Percentiles rank a stretch among this genome's conserved stretches.
Conservation (phyloP, 1,140 invertebrate species). For the Proctacanthus coquilletti region DNA sequence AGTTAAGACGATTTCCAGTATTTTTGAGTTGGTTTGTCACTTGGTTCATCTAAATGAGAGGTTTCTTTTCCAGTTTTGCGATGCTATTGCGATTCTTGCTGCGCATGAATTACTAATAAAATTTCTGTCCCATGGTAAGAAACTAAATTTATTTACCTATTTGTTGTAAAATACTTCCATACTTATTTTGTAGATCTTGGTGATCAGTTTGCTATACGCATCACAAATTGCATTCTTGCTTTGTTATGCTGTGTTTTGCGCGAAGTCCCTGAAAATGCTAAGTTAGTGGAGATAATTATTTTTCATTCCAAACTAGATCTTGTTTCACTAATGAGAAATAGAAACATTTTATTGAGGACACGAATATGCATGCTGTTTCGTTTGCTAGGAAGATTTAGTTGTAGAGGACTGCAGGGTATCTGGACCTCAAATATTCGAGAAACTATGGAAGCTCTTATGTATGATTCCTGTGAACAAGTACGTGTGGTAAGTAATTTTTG, state of each 20-base stretch:
- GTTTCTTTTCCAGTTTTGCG: slow-evolving; percentile 62
- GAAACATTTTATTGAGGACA: slow-evolving; percentile 39
- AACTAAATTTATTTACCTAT: not conserved
- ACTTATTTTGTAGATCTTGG: slow-evolving; percentile 38
- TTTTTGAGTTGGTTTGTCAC: slow-evolving; percentile 52
- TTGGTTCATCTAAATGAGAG: slow-evolving; percentile 50
- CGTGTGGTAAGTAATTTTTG: slow-evolving; percentile 30
- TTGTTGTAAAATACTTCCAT: slow-evolving; percentile 3
- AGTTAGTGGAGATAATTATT: slow-evolving; percentile 55
- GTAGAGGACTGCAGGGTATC: slow-evolving; percentile 43
- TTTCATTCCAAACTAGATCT: slow-evolving; percentile 40
- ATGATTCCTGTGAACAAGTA: slow-evolving; percentile 34
- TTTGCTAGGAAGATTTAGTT: slow-evolving; percentile 46
- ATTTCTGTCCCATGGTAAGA: slow-evolving; percentile 36
- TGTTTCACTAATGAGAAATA: slow-evolving; percentile 40
- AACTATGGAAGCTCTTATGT: slow-evolving; percentile 35
- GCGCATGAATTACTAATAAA: slow-evolving; percentile 36
- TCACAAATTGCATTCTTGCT: slow-evolving; percentile 41
- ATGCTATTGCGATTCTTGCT: slow-evolving; percentile 51
- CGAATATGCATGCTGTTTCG: slow-evolving; percentile 50
- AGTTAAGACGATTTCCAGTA: slow-evolving; percentile 44
- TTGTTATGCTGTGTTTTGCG: slow-evolving; percentile 59
- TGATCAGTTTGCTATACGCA: slow-evolving; percentile 41
- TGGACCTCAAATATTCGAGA: slow-evolving; percentile 39
- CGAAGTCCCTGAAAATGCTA: slow-evolving; percentile 53